These are phyloP conservation scores for Pristionchus entomophagus DNA, from an alignment of 2,888 invertebrate genomes.

Conservation along the genomic window DNA sequence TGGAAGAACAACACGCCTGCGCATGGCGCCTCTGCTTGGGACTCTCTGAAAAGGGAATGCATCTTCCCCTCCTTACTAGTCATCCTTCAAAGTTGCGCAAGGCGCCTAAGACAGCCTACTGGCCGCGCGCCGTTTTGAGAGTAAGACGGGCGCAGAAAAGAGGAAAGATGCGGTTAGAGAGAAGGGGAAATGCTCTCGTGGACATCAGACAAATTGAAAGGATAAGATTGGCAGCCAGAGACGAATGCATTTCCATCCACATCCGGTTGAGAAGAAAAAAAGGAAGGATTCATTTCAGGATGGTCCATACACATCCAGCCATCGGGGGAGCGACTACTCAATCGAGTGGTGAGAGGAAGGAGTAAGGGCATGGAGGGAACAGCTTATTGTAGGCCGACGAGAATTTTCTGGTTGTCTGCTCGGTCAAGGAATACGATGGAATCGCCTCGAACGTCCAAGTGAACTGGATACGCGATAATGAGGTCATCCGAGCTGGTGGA, in stretches of 20 bases:
- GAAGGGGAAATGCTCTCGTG: background rate
- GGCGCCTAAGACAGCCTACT: too few relatives aligned
- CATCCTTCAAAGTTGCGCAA: background rate
- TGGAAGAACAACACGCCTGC: background rate
- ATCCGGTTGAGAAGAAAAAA: background rate
- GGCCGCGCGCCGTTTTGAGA: background rate
- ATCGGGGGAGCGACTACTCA: constrained; percentile 57
- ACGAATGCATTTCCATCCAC: background rate
- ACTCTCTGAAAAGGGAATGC: background rate
- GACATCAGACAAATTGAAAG: constrained; percentile 33
- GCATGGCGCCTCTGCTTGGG: background rate
- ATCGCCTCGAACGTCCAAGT: constrained; percentile 63
- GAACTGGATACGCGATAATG: constrained; percentile 59
- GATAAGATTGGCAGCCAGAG: background rate
- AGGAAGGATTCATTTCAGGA: constrained; percentile 53
- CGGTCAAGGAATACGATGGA: constrained; percentile 62
- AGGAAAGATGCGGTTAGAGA: constrained; percentile 1
- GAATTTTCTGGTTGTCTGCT: constrained; percentile 62
- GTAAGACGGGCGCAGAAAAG: background rate
- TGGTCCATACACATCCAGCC: constrained; percentile 58
- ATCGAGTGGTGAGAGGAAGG: constrained; percentile 41
- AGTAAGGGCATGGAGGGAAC: background rate
- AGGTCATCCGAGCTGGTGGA: constrained; percentile 46
- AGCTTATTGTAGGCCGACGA: constrained; percentile 53
- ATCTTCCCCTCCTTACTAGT: background rate